Conservation (phyloP, 2,113 vertebrate genomes). For the Phodopus roborovskii region DNA sequence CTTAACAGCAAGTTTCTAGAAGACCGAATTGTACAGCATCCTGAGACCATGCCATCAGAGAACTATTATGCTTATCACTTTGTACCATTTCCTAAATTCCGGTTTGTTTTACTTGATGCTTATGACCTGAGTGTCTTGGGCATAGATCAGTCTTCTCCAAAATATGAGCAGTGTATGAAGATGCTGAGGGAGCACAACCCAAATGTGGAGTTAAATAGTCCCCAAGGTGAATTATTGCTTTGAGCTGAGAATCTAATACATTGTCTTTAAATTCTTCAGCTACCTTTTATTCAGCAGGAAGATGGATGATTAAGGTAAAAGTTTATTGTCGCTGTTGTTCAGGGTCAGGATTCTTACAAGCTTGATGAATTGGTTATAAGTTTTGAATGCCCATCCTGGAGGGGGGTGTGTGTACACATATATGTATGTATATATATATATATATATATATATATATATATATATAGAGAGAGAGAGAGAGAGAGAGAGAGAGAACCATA, state of each 20-base stretch:
- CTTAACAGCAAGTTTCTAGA: slow-evolving; percentile 87
- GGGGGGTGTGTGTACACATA: too few relatives aligned
- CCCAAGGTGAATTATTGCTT: slow-evolving; percentile 89
- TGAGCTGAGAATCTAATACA: slow-evolving; percentile 78
- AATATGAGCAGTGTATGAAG: slow-evolving; percentile 85
- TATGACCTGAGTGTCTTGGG: slow-evolving; percentile 94
- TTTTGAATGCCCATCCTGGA: not conserved
- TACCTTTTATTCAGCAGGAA: slow-evolving; percentile 81
- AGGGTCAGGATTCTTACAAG: slow-evolving; percentile 65
- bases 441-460: too few relatives aligned
- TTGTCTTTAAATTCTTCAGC: slow-evolving; percentile 82
- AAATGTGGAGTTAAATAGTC: slow-evolving; percentile 92
- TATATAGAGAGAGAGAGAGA: too few relatives aligned
- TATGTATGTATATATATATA: too few relatives aligned
- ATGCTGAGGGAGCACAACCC: slow-evolving; percentile 90
- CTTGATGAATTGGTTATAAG: slow-evolving; percentile 19
- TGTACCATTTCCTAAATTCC: slow-evolving; percentile 88
- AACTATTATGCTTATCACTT: slow-evolving; percentile 92
- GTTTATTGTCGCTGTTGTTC: slow-evolving; percentile 60
- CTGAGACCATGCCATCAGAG: slow-evolving; percentile 45
- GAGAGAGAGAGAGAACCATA: not conserved
- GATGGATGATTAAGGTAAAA: slow-evolving; percentile 80
- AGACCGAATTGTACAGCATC: not conserved
- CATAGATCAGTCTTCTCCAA: slow-evolving; percentile 84
- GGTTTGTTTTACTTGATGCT: slow-evolving; percentile 92